Evolutionary conservation across 2,888 invertebrate genomes (phyloP).

Genomic region (Harpagoxenus sublaevis): DNA sequence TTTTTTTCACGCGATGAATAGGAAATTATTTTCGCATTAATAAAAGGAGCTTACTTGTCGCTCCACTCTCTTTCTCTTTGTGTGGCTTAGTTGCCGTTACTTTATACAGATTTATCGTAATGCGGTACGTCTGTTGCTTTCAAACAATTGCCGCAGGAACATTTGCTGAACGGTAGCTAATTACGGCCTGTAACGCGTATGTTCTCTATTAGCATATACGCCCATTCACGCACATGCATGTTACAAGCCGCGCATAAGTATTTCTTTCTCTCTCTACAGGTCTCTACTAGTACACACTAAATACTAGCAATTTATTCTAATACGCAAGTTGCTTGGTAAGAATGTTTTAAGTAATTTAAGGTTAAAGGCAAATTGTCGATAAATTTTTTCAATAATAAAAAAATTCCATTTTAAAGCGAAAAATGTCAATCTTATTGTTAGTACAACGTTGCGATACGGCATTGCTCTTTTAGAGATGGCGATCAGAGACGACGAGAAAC

Average conservation of each 20-base stretch:
- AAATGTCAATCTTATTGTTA: neutral
- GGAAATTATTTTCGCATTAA: slow-evolving; percentile 5
- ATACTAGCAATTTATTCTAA: too few species aligned
- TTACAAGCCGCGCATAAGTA: neutral
- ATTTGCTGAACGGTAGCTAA: slow-evolving; percentile 51
- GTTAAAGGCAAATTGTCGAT: neutral
- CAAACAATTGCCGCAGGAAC: slow-evolving; percentile 54
- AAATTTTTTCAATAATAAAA: neutral
- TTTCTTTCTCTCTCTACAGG: slow-evolving; percentile 15
- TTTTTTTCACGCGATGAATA: neutral
- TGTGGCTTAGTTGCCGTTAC: slow-evolving; percentile 2
- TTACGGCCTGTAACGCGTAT: slow-evolving; percentile 49
- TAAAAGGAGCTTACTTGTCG: neutral
- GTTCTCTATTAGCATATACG: slow-evolving; percentile 51
- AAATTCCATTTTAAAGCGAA: neutral
- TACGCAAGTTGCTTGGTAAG: neutral
- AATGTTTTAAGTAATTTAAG: neutral
- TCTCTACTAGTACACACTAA: neutral
- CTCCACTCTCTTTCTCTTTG: slow-evolving; percentile 5
- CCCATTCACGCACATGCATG: slow-evolving; percentile 42
- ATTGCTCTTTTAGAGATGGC: neutral
- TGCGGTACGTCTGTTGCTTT: slow-evolving; percentile 37
- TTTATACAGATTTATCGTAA: slow-evolving; percentile 38
- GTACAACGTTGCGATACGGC: neutral
- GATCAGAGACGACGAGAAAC: slow-evolving; percentile 27